phyloP scores from a whole-genome alignment of 1,140 invertebrate species.

The Drosophila kanapiae region DNA sequence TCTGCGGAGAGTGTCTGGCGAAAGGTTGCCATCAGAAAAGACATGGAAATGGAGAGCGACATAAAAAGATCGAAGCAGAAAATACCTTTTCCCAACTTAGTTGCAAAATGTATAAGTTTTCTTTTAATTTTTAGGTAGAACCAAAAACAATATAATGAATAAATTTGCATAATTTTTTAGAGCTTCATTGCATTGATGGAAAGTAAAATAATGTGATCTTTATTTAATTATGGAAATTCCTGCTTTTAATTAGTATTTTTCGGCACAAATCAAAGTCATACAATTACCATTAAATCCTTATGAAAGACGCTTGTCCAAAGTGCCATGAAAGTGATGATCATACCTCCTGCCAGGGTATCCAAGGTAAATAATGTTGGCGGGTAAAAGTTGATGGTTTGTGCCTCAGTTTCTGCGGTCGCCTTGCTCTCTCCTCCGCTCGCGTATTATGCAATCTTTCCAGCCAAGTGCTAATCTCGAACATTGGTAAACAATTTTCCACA shows the following conservation, averaged over 20 bases:
- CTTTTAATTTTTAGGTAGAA: not conserved
- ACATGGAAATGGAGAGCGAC: not conserved
- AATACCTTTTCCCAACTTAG: not conserved
- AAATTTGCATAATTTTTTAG: too few relatives aligned
- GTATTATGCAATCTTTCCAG: conserved; percentile 60
- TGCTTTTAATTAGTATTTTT: not conserved
- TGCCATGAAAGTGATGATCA: not conserved
- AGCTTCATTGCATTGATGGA: too few relatives aligned
- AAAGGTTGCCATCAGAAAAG: conserved; percentile 64
- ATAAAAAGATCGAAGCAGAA: not conserved
- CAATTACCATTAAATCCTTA: not conserved
- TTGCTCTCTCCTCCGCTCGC: conserved; percentile 8
- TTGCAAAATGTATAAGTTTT: not conserved
- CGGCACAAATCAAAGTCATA: not conserved
- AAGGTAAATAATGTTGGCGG: conserved; percentile 65
- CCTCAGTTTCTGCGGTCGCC: conserved; percentile 25
- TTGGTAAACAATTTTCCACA: conserved; percentile 49
- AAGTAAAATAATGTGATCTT: too few relatives aligned
- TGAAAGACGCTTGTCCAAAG: not conserved
- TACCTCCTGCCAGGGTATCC: conserved; percentile 20
- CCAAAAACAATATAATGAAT: not conserved
- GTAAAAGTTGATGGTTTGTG: conserved; percentile 64
- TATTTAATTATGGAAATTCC: too few relatives aligned
- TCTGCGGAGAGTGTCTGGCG: conserved; percentile 50
- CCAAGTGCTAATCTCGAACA: conserved; percentile 72